Base-by-base conservation (phyloP, 2,888 invertebrate species). In the Pandemis cinnamomeana region DNA sequence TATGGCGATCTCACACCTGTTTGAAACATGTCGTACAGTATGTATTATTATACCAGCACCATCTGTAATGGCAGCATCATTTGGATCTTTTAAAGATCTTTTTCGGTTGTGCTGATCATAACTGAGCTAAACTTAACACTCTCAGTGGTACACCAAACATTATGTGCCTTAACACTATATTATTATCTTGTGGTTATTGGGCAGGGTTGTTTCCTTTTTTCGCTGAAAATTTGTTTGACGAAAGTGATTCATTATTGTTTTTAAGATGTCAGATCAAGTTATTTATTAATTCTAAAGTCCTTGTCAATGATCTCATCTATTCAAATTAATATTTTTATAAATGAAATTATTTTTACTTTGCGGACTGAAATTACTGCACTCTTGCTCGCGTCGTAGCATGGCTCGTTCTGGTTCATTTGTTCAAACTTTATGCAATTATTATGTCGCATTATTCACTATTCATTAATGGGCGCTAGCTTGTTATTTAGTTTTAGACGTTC, bases 341-440 rank as follows among this genome's bases (percentile, higher is more conserved):
- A 51, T 36, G 1, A 51, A 51, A n/a, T 51, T 0, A 4, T 2
- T 5, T 51, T 51, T 13, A 51, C 11, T 51, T 51, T n/a, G 51
- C 3, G n/a, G 51, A 51, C 2, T 11, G 5, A 51, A n/a, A 13
- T 51, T 13, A 51, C 11, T n/a, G 11, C 51, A 13, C n/a, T 13
- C 5, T 8, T 8, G 44, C 7, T 44, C 44, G 44, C 44, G 11
- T 1, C 13, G 13, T 48, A 48, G 13, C 1, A 11, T 15, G 6
- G n/a, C 15, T 53, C 15, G 15, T 15, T 15, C 15, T 15, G 15
- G 53, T 13, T 53, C 53, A 53, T 53, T 53, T 5, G 15, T 64
- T 63, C 20, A 64, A 7, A 41, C 69, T 68, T 60, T 71, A 62
- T 53, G 69, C 66, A 75, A 75, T 68, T 68, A 63, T 44, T 46